A percentile compares a stretch with the other conserved stretches of the same genome.
phyloP scores from a whole-genome alignment of 2,888 invertebrate species.

The Pyrgus malvae region DNA sequence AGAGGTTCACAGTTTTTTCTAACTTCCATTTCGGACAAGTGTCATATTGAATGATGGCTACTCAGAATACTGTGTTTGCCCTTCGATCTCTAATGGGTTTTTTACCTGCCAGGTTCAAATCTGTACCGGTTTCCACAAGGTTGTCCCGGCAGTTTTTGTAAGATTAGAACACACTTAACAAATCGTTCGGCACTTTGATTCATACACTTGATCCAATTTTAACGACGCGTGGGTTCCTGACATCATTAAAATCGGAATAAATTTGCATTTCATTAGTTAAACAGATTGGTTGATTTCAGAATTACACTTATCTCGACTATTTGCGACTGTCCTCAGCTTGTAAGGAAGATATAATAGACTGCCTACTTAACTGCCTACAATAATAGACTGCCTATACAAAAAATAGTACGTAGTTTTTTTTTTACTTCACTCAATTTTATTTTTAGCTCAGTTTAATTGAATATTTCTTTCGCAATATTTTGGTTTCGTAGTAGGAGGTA shows the following conservation, averaged over 20 bases:
- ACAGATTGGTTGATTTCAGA: too few relatives aligned
- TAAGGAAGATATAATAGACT: too few relatives aligned
- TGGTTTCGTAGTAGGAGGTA: too few relatives aligned
- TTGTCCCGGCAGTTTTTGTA: slow-evolving; percentile 32
- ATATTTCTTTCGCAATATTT: too few relatives aligned
- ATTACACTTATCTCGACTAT: too few relatives aligned
- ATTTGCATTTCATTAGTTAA: neutral
- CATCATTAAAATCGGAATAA: slow-evolving; percentile 7
- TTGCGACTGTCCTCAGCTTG: too few relatives aligned
- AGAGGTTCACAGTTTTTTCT: neutral
- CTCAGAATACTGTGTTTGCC: slow-evolving; percentile 3
- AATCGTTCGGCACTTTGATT: slow-evolving; percentile 7
- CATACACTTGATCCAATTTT: slow-evolving; percentile 2
- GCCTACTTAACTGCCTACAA: too few relatives aligned
- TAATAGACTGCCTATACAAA: too few relatives aligned
- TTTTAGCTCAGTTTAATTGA: too few relatives aligned
- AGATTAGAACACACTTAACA: slow-evolving; percentile 14
- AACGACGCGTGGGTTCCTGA: slow-evolving; percentile 18
- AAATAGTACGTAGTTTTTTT: too few relatives aligned
- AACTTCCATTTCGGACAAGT: neutral
- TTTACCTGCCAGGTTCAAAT: slow-evolving; percentile 13
- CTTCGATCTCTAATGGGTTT: slow-evolving; percentile 4
- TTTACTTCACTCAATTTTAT: too few relatives aligned
- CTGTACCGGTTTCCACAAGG: slow-evolving; percentile 55
- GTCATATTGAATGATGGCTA: neutral